Evolutionary conservation across 2,113 vertebrate genomes (phyloP), one percentile per base, ranked within the genome.

Genomic region (Arothron firmamentum): DNA sequence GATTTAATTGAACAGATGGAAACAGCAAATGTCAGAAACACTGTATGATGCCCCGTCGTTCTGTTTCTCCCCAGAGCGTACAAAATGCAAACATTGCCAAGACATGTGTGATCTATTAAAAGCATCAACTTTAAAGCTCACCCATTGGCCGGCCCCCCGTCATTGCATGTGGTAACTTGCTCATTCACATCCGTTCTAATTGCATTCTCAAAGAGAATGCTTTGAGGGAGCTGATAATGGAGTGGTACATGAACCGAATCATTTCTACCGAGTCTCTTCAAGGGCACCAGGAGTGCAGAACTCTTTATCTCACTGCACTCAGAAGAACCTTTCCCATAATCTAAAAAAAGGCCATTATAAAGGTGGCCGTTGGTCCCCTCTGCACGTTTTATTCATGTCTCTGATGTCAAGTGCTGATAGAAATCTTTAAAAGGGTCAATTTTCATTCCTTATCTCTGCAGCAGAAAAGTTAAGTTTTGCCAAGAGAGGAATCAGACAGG

Each of bases 171-270:
- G 34, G 58, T 52, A 60, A n/a, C 43, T 13, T 48, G 55, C 42
- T 54, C 68, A 74, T 74, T 82, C 87, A 75, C 78, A 70, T 87
- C 74, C 65, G 78, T 75, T 67, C 62, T 87, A 85, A 87, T 82
- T 85, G 85, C 79, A 67, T 74, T 68, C 75, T 82, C 70, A 82
- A 83, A 80, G 82, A 76, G 67, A 79, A 58, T 25, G 87, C 77
- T 83, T 79, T 65, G 77, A 78, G 83, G 77, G 80, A 77, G 48
- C 19, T 60, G 73, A 83, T 87, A 87, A 85, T 81, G 79, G 82
- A 85, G 77, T 80, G 84, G 82, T 82, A 82, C 79, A 78, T 81
- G 79, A 85, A 84, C 65, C 70, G 78, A 72, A 86, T 87, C 71
- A 68, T 85, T 76, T 80, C 70, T 71, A 53, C 74, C 25, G 60